Percentiles rank a stretch among this genome's conserved stretches.
phyloP scores from a whole-genome alignment of 2,113 vertebrate genomes.

The Poecilia latipinna region DNA sequence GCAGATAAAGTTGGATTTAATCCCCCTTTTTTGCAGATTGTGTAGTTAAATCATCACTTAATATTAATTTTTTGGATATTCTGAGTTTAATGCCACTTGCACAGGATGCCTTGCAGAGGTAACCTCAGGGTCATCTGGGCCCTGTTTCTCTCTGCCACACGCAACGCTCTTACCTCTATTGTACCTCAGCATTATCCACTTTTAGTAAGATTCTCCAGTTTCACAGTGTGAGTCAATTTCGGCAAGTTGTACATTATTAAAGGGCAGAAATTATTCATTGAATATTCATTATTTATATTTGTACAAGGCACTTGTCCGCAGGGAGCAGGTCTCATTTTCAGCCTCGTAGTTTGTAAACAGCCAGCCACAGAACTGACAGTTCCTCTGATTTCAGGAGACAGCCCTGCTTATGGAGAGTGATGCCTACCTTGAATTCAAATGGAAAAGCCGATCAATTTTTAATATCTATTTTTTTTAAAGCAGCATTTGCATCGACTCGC shows the following conservation, averaged over 20 bases:
- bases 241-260: slow-evolving; percentile 80
- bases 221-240: slow-evolving; percentile 78
- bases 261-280: slow-evolving; percentile 83
- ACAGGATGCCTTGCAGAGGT: slow-evolving; percentile 8
- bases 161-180: slow-evolving; percentile 54
- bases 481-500: slow-evolving; percentile 76
- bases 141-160: slow-evolving; percentile 13
- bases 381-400: slow-evolving; percentile 84
- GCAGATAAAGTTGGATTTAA: not conserved
- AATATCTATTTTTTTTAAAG: slow-evolving; percentile 59
- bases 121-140: slow-evolving; percentile 41
- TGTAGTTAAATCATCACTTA: no score
- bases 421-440: slow-evolving; percentile 83
- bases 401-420: slow-evolving; percentile 79
- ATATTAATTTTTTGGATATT: not conserved
- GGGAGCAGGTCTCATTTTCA: slow-evolving; percentile 88
- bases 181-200: slow-evolving; percentile 70
- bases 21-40: no score
- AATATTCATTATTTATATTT: slow-evolving; percentile 87
- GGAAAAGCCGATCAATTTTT: slow-evolving; percentile 81
- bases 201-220: slow-evolving; percentile 64
- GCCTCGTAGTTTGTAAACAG: slow-evolving; percentile 85
- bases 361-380: slow-evolving; percentile 79
- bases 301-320: slow-evolving; percentile 81
- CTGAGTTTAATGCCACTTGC: not conserved